A percentile compares a stretch with the other conserved stretches of the same genome.
Evolutionary conservation across 2,888 invertebrate genomes (phyloP).

Genomic region (Mechanitis messenoides): DNA sequence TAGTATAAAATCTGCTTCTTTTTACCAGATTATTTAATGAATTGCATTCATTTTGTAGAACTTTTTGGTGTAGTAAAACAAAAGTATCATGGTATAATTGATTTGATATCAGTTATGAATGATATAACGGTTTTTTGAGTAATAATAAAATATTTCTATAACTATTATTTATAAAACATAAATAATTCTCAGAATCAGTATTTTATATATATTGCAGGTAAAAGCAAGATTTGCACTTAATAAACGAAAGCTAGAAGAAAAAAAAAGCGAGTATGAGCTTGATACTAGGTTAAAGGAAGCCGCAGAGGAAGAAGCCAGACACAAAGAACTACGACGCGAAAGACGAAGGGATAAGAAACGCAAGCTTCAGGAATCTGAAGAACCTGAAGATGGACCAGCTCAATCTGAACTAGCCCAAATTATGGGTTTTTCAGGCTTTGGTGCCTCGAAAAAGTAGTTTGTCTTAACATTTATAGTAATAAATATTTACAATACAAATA

Average conservation of each 20-base stretch:
- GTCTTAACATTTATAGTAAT: background rate
- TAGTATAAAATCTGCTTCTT: too few species aligned
- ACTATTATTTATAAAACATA: too few species aligned
- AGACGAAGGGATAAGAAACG: constrained; percentile 92
- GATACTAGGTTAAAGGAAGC: constrained; percentile 93
- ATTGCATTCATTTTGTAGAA: too few species aligned
- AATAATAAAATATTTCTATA: too few species aligned
- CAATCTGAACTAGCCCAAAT: constrained; percentile 88
- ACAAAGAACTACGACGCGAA: constrained; percentile 92
- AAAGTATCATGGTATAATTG: too few species aligned
- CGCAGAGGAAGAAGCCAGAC: constrained; percentile 96
- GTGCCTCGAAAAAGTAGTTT: constrained; percentile 86
- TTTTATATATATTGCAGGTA: constrained; percentile 58
- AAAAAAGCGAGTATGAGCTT: constrained; percentile 96
- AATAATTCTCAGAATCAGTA: background rate
- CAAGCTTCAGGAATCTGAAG: constrained; percentile 82
- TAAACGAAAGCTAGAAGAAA: constrained; percentile 95
- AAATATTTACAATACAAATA: background rate
- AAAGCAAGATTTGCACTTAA: constrained; percentile 94
- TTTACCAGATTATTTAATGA: too few species aligned
- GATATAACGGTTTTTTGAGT: too few species aligned
- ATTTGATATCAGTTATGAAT: too few species aligned
- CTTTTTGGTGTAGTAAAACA: too few species aligned
- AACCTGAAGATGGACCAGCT: constrained; percentile 66
- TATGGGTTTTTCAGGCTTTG: constrained; percentile 98